These are phyloP conservation scores for Plagodis dolabraria DNA, from an alignment of 2,888 invertebrate genomes.

Conservation along the genomic window DNA sequence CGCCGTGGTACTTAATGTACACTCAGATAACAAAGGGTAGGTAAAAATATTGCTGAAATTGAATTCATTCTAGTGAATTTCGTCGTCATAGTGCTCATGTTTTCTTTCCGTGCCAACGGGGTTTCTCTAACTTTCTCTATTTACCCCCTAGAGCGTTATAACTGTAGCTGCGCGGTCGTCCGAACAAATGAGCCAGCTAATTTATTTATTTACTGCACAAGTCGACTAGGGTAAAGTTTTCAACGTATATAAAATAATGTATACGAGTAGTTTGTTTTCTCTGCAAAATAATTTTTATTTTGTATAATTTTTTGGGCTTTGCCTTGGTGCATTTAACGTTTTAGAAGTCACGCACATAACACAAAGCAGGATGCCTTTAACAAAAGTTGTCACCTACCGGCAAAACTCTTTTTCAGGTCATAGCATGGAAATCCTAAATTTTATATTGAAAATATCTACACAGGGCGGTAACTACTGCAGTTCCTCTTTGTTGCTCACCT, in stretches of 20 bases:
- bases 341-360: neutral
- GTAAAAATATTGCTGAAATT: too few relatives aligned
- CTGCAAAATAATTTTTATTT: too few relatives aligned
- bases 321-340: too few relatives aligned
- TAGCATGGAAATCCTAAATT: neutral
- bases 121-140: conserved; percentile 52
- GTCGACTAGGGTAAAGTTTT: conserved; percentile 18
- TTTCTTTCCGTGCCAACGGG: conserved; percentile 6
- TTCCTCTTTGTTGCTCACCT: conserved; percentile 2
- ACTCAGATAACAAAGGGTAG: too few relatives aligned
- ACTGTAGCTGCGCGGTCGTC: conserved; percentile 50
- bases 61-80: too few relatives aligned
- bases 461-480: neutral
- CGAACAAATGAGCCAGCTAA: conserved; percentile 58
- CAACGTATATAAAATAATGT: conserved; percentile 4
- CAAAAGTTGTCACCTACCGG: neutral
- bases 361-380: neutral
- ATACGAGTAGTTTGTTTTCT: too few relatives aligned
- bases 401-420: neutral
- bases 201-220: conserved; percentile 62
- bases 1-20: too few relatives aligned
- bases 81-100: too few relatives aligned
- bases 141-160: conserved; percentile 56
- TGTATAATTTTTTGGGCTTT: too few relatives aligned
- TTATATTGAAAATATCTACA: neutral